phyloP scores from a whole-genome alignment of 1,140 invertebrate genomes.

The Pissodes strobi region DNA sequence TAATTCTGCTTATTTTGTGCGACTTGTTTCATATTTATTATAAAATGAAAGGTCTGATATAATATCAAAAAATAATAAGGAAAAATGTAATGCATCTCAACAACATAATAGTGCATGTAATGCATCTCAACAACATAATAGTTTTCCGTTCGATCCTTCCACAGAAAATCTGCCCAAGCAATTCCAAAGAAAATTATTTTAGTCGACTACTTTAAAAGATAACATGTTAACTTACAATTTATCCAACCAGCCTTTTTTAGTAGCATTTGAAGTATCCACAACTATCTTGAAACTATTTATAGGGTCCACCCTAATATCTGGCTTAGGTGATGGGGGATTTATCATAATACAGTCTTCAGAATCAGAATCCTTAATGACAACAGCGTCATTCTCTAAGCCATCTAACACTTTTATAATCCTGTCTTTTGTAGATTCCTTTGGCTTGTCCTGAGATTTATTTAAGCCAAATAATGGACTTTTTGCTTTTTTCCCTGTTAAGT shows the following conservation, averaged over 20 bases:
- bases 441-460: slow-evolving; percentile 29
- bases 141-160: no score
- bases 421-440: slow-evolving; percentile 44
- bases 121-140: no score
- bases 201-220: neutral
- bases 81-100: no score
- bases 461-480: slow-evolving; percentile 24
- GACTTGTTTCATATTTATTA: no score
- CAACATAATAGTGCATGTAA: no score
- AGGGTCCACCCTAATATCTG: slow-evolving; percentile 49
- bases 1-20: no score
- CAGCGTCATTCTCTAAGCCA: slow-evolving; percentile 45
- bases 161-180: no score
- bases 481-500: slow-evolving; percentile 16
- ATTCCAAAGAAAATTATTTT: no score
- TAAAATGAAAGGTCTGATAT: no score
- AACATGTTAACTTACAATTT: slow-evolving; percentile 44
- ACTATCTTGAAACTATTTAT: slow-evolving; percentile 50
- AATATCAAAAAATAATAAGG: no score
- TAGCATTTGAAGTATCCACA: slow-evolving; percentile 42
- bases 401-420: slow-evolving; percentile 49
- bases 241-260: slow-evolving; percentile 44
- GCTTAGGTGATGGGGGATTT: slow-evolving; percentile 49
- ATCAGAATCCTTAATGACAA: slow-evolving; percentile 51
- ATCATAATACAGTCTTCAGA: slow-evolving; percentile 48